phyloP scores from a whole-genome alignment of 2,797 vertebrate species.

The Oryzias sinensis region DNA sequence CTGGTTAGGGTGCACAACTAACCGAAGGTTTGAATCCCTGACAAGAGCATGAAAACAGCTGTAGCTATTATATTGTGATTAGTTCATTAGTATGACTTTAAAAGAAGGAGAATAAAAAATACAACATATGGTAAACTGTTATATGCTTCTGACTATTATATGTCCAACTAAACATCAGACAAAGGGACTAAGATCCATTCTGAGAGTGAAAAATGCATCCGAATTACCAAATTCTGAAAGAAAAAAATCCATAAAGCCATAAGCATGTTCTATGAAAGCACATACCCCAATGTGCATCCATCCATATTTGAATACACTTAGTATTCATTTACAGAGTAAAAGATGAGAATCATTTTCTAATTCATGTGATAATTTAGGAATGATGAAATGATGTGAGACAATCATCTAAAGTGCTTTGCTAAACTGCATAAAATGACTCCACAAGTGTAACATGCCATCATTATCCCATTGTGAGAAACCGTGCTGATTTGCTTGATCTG shows the following conservation, averaged over 20 bases:
- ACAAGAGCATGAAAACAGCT: slow-evolving; percentile 24
- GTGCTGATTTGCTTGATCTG: slow-evolving; percentile 54
- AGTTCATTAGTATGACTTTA: slow-evolving; percentile 55
- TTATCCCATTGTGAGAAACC: slow-evolving; percentile 26
- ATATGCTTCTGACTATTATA: no score
- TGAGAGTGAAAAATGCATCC: slow-evolving; percentile 81
- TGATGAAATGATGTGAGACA: slow-evolving; percentile 29
- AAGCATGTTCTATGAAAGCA: slow-evolving; percentile 43
- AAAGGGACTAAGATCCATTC: slow-evolving; percentile 72
- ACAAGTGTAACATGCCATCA: slow-evolving; percentile 8
- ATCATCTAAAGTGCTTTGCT: slow-evolving; percentile 11
- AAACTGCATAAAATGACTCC: slow-evolving; percentile 1
- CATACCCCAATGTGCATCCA: slow-evolving; percentile 17
- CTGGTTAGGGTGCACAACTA: slow-evolving; percentile 10
- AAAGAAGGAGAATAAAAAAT: no score
- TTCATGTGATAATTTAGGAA: slow-evolving; percentile 48
- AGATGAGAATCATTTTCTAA: slow-evolving; percentile 50
- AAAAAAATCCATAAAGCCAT: slow-evolving; percentile 54
- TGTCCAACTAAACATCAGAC: slow-evolving; percentile 77
- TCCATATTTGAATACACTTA: slow-evolving; percentile 36
- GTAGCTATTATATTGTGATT: slow-evolving; percentile 77
- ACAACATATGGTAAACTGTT: no score
- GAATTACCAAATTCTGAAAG: slow-evolving; percentile 80
- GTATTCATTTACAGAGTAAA: slow-evolving; percentile 65
- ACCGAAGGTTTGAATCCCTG: not conserved